These are phyloP conservation scores for Enoplosus armatus DNA, from an alignment of 2,797 vertebrate species.

Conservation along the genomic window DNA sequence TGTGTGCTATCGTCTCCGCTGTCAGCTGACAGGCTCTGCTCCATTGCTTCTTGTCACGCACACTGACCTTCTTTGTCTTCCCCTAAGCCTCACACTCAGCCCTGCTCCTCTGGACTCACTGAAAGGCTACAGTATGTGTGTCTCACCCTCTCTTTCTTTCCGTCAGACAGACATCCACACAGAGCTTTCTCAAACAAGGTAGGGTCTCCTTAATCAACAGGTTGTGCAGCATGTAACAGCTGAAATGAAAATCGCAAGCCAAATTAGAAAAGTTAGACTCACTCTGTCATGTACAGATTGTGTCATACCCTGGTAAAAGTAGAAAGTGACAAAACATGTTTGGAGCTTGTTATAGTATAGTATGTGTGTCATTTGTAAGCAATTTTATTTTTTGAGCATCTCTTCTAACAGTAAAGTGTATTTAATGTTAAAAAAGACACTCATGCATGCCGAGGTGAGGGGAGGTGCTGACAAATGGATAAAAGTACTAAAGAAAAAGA, in stretches of 20 bases:
- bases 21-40: slow-evolving; percentile 59
- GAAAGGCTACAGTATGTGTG: slow-evolving; percentile 13
- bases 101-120: slow-evolving; percentile 33
- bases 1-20: slow-evolving; percentile 32
- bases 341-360: neutral
- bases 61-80: slow-evolving; percentile 61
- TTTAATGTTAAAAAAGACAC: slow-evolving; percentile 5
- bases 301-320: neutral
- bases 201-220: neutral
- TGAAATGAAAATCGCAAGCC: neutral
- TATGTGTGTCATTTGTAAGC: slow-evolving; percentile 1
- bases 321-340: neutral
- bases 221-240: neutral
- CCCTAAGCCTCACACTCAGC: slow-evolving; percentile 38
- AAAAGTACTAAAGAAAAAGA: slow-evolving; percentile 44
- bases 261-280: neutral
- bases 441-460: slow-evolving; percentile 8
- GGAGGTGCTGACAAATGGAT: slow-evolving; percentile 44
- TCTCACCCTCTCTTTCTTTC: neutral
- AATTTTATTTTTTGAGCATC: neutral
- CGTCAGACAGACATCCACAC: neutral
- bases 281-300: neutral
- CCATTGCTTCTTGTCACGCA: slow-evolving; percentile 62
- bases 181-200: neutral
- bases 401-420: no score